phyloP scores from a whole-genome alignment of 2,113 vertebrate species.

The Cacatua alba region DNA sequence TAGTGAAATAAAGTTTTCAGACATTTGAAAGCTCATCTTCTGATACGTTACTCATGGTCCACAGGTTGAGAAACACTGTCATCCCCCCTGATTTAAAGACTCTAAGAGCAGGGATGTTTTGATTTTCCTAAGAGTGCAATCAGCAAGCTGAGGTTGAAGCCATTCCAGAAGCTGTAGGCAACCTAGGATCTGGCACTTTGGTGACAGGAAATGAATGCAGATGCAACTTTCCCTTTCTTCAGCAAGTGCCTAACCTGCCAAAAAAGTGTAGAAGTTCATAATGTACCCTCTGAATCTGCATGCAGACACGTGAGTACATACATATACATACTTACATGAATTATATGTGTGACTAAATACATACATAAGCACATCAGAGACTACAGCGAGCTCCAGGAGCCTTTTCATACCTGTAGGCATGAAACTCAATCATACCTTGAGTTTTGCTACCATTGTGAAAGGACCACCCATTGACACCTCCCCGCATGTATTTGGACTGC shows the following conservation, averaged over 20 bases:
- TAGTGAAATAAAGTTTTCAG: not conserved
- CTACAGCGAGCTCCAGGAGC: not conserved
- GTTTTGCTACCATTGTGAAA: not conserved
- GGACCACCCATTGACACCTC: not conserved
- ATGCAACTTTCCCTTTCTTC: slow-evolving; percentile 51
- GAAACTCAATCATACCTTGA: not conserved
- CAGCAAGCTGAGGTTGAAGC: not conserved
- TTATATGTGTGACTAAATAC: accelerated
- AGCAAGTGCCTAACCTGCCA: slow-evolving; percentile 63
- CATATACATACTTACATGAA: not conserved
- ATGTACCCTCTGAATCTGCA: accelerated
- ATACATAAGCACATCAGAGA: accelerated
- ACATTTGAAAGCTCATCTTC: not conserved
- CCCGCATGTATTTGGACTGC: not conserved
- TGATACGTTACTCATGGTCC: not conserved
- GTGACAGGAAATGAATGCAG: not conserved
- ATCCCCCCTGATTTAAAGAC: not conserved
- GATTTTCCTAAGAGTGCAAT: not conserved
- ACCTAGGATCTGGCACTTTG: not conserved
- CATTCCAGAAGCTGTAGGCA: not conserved
- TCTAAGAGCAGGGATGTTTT: not conserved
- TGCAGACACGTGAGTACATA: too few relatives aligned
- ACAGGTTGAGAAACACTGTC: not conserved
- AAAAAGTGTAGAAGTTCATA: not conserved
- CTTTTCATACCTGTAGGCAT: not conserved